phyloP scores from a whole-genome alignment of 2,888 invertebrate species.

The Drosophila ustulata region DNA sequence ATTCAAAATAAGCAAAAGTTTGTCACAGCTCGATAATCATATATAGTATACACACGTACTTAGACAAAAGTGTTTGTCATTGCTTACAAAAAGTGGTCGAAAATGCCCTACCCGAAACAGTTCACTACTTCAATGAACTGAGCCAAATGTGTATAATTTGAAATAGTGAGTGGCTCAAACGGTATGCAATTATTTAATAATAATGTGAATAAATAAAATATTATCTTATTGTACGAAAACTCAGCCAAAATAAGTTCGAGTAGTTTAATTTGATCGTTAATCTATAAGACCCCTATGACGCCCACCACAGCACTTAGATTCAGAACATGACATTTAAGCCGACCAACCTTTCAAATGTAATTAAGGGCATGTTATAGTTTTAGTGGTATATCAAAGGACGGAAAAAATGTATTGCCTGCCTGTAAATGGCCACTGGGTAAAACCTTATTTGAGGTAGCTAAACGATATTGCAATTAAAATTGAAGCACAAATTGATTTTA shows the following conservation, averaged over 20 bases:
- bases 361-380: constrained; percentile 39
- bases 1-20: too few species aligned
- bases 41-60: too few species aligned
- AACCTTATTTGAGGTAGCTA: constrained; percentile 45
- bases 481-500: constrained; percentile 70
- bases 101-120: too few species aligned
- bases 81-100: too few species aligned
- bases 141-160: too few species aligned
- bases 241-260: constrained; percentile 26
- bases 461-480: constrained; percentile 72
- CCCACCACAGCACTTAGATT: constrained; percentile 26
- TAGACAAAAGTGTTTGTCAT: too few species aligned
- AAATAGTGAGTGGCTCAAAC: constrained; percentile 16
- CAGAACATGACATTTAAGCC: constrained; percentile 66
- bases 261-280: constrained; percentile 28
- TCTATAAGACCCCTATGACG: constrained; percentile 26
- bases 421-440: constrained; percentile 16
- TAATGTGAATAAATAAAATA: constrained; percentile 46
- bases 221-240: too few species aligned
- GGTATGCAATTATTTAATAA: constrained; percentile 53
- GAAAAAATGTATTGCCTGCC: constrained; percentile 11
- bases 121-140: too few species aligned
- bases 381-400: background rate
- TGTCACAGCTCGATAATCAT: too few species aligned
- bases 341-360: constrained; percentile 58